Percentiles rank a stretch among this genome's conserved stretches.
Conservation (phyloP, 1,140 invertebrate genomes). For the Lasaia peninsularis region DNA sequence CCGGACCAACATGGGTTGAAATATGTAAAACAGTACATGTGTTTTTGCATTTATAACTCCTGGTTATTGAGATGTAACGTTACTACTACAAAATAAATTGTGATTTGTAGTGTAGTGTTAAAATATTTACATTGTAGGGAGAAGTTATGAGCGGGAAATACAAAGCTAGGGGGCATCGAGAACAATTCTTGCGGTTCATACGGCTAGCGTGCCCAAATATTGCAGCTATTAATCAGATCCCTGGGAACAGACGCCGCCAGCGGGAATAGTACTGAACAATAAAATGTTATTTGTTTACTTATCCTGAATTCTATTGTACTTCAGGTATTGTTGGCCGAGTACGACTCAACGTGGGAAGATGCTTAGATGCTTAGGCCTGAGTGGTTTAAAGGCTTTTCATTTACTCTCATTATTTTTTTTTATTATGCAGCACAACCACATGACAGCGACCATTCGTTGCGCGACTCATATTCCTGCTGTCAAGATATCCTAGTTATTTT, state of each 20-base stretch:
- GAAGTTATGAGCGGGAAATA: slow-evolving; percentile 37
- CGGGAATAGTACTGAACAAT: slow-evolving; percentile 48
- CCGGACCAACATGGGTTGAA: too few relatives aligned
- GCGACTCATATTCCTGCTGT: too few relatives aligned
- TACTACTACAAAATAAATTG: background rate
- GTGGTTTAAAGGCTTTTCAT: slow-evolving; percentile 1
- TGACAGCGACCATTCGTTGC: too few relatives aligned
- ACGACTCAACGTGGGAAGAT: background rate
- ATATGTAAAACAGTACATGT: too few relatives aligned
- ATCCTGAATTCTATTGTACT: slow-evolving; percentile 13
- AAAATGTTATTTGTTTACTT: slow-evolving; percentile 23
- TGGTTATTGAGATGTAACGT: too few relatives aligned
- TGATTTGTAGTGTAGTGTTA: background rate
- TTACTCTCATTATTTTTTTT: too few relatives aligned
- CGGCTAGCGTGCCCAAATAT: slow-evolving; percentile 45
- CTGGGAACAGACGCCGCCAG: slow-evolving; percentile 28
- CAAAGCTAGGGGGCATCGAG: slow-evolving; percentile 30
- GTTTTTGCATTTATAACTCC: too few relatives aligned
- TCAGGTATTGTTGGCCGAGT: background rate
- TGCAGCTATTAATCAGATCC: slow-evolving; percentile 61
- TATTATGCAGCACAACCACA: too few relatives aligned
- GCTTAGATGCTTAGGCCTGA: background rate
- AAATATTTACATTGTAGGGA: slow-evolving; percentile 6
- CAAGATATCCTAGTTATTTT: too few relatives aligned
- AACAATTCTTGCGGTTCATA: slow-evolving; percentile 53